phyloP scores from a whole-genome alignment of 2,888 invertebrate genomes.

The Tolmerus cingulatus region DNA sequence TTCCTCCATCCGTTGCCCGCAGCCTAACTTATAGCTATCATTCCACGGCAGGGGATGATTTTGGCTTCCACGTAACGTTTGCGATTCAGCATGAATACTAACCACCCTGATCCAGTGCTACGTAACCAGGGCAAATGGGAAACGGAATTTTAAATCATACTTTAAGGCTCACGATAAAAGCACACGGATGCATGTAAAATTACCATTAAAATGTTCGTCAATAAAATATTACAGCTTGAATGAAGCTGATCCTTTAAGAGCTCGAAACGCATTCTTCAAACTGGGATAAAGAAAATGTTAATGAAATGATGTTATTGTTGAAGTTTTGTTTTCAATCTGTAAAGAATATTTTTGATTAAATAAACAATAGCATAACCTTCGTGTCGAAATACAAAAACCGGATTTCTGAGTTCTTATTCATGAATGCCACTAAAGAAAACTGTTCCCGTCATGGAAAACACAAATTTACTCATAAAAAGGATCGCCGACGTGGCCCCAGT shows the following conservation, averaged over 20 bases:
- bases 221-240: background rate
- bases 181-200: background rate
- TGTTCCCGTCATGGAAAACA: background rate
- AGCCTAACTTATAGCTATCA: constrained; percentile 32
- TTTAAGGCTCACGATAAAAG: constrained; percentile 3
- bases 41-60: constrained; percentile 19
- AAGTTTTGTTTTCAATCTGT: background rate
- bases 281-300: background rate
- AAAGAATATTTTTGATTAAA: background rate
- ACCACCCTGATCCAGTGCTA: constrained; percentile 25
- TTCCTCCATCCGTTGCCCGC: constrained; percentile 29
- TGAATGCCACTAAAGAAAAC: background rate
- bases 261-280: background rate
- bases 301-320: background rate
- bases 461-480: background rate
- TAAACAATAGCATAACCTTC: background rate
- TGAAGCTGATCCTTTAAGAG: background rate
- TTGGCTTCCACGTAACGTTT: constrained; percentile 23
- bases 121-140: constrained; percentile 14
- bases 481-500: too few relatives aligned
- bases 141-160: constrained; percentile 20
- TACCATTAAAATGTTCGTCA: background rate
- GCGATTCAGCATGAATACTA: constrained; percentile 27
- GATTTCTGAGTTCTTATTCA: background rate
- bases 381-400: background rate